Percentiles rank a stretch among this genome's conserved stretches.
Evolutionary conservation across 2,113 vertebrate genomes (phyloP).

Genomic region (Ictalurus punctatus): DNA sequence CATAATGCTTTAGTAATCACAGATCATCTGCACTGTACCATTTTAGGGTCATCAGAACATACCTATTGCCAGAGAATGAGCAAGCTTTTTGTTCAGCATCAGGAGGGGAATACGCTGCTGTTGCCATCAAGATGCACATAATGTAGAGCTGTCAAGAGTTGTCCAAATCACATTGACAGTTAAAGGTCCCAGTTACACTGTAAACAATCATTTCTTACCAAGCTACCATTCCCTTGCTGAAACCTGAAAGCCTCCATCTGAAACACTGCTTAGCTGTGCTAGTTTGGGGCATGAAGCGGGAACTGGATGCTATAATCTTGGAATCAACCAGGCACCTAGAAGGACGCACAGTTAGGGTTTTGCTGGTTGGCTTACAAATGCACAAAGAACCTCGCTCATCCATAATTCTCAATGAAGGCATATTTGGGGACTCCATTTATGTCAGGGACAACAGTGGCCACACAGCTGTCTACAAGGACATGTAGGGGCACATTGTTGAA

Average conservation of each 20-base stretch:
- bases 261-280: constrained; percentile 64
- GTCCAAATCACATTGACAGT: not conserved
- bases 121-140: constrained; percentile 65
- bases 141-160: constrained; percentile 61
- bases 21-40: not conserved
- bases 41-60: not conserved
- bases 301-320: constrained; percentile 47
- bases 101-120: not conserved
- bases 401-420: constrained; percentile 43
- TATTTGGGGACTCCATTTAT: constrained; percentile 27
- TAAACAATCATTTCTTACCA: constrained; percentile 54
- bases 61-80: constrained; percentile 65
- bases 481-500: constrained; percentile 38
- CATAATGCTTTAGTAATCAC: not conserved
- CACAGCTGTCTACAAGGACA: constrained; percentile 42
- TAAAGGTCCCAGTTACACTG: not conserved
- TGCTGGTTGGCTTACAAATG: not conserved
- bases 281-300: constrained; percentile 64
- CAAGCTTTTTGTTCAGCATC: constrained; percentile 66
- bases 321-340: constrained; percentile 68
- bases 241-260: constrained; percentile 70
- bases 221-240: constrained; percentile 44
- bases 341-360: not conserved
- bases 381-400: not conserved
- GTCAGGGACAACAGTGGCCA: too few species aligned